A percentile compares a stretch with the other conserved stretches of the same genome.
Evolutionary conservation across 2,888 invertebrate genomes (phyloP).

Genomic region (Parnassius orleans): DNA sequence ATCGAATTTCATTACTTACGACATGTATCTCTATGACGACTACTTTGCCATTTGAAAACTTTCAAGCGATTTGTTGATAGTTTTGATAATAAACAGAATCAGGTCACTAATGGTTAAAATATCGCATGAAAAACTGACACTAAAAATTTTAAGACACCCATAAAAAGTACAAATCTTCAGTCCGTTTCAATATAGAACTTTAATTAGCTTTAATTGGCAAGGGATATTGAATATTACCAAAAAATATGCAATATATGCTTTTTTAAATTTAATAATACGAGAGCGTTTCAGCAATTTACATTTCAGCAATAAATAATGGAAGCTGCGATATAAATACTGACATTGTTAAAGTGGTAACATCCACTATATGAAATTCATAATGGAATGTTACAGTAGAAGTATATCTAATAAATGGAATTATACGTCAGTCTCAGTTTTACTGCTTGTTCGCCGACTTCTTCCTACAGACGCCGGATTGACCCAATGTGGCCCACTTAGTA

Average conservation of each 20-base stretch:
- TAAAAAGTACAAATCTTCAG: slow-evolving; percentile 5
- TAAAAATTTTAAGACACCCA: too few relatives aligned
- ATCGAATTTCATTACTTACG: too few relatives aligned
- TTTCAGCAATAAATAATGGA: slow-evolving; percentile 28
- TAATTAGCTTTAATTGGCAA: slow-evolving; percentile 3
- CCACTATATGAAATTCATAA: background rate
- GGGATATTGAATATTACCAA: slow-evolving; percentile 3
- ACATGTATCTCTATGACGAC: too few relatives aligned
- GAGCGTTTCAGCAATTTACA: too few relatives aligned
- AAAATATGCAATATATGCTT: background rate
- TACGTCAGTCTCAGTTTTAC: slow-evolving; percentile 81
- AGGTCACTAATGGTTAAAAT: too few relatives aligned
- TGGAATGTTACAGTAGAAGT: slow-evolving; percentile 4
- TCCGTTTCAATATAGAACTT: slow-evolving; percentile 16
- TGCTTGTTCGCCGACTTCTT: slow-evolving; percentile 73
- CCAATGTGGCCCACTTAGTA: slow-evolving; percentile 81
- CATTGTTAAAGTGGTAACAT: background rate
- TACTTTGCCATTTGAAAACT: too few relatives aligned
- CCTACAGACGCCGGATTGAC: slow-evolving; percentile 50
- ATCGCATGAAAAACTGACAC: too few relatives aligned
- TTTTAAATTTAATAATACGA: background rate
- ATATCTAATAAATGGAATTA: slow-evolving; percentile 36
- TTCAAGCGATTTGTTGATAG: too few relatives aligned
- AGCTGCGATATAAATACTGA: slow-evolving; percentile 13
- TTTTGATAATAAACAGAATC: too few relatives aligned